Evolutionary conservation across 2,797 vertebrate genomes (phyloP).

Genomic region (Lophius americanus): DNA sequence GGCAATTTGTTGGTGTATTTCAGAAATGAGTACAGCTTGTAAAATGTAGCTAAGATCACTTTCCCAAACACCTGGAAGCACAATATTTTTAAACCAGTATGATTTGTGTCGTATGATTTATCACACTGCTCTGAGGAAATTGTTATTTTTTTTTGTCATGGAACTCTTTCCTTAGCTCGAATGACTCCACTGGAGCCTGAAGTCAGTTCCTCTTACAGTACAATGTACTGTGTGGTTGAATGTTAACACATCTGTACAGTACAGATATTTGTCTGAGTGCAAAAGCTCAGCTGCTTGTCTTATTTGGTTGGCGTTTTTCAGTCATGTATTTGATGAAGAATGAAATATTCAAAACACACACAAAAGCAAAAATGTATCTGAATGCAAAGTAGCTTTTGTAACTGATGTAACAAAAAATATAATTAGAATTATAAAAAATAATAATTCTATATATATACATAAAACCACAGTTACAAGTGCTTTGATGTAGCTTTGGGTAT

Average conservation of each 20-base stretch:
- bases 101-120: constrained; percentile 74
- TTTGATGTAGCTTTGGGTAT: no score
- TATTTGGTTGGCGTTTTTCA: constrained; percentile 53
- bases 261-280: constrained; percentile 15
- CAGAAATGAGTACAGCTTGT: constrained; percentile 85
- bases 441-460: no score
- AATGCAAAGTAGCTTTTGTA: neutral
- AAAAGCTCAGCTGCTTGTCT: constrained; percentile 35
- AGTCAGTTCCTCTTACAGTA: constrained; percentile 44
- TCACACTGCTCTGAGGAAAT: constrained; percentile 62
- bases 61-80: constrained; percentile 79
- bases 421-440: no score
- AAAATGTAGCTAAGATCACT: constrained; percentile 85
- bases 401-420: no score
- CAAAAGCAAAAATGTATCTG: neutral
- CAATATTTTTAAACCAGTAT: constrained; percentile 79
- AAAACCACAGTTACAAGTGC: no score
- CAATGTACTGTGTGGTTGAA: constrained; percentile 29
- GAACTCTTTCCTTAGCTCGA: constrained; percentile 55
- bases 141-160: constrained; percentile 55
- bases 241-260: constrained; percentile 31
- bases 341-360: neutral
- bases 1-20: constrained; percentile 85
- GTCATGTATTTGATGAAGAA: constrained; percentile 32
- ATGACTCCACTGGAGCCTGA: constrained; percentile 46